Conservation (phyloP, 2,888 invertebrate genomes). For the Apamea sordens region DNA sequence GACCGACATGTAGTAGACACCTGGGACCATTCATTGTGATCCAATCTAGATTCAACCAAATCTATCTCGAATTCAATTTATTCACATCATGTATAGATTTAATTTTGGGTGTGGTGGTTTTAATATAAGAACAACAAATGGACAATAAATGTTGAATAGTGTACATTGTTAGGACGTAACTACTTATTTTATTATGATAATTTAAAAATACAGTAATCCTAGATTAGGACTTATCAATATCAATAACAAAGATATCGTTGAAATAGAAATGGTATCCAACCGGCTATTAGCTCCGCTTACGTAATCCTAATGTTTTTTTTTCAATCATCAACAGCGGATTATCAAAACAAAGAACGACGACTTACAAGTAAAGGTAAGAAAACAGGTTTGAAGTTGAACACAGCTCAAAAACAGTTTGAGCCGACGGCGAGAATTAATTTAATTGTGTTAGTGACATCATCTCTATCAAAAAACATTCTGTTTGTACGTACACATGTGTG, state of each 20-base stretch:
- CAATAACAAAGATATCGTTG: constrained; percentile 53
- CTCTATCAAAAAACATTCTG: constrained; percentile 67
- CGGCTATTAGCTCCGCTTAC: constrained; percentile 56
- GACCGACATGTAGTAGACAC: constrained; percentile 29
- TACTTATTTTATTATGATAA: constrained; percentile 20
- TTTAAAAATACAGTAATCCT: constrained; percentile 55
- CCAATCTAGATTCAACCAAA: constrained; percentile 26
- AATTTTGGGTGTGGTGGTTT: not conserved
- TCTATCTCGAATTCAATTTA: constrained; percentile 4
- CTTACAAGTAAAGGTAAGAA: constrained; percentile 68
- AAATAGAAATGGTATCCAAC: constrained; percentile 53
- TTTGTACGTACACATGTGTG: constrained; percentile 59
- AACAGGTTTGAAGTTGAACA: constrained; percentile 76
- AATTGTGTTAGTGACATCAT: constrained; percentile 77
- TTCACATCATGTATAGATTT: constrained; percentile 12
- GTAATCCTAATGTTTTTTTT: constrained; percentile 52
- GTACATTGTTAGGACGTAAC: constrained; percentile 11
- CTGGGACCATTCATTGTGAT: constrained; percentile 33
- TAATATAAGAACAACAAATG: not conserved
- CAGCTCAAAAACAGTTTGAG: constrained; percentile 67
- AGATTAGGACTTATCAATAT: constrained; percentile 54
- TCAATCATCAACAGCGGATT: constrained; percentile 48
- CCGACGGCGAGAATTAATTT: constrained; percentile 58
- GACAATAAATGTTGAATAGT: constrained; percentile 1
- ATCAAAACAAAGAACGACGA: constrained; percentile 66